Percentiles rank a stretch among this genome's conserved stretches.
These are phyloP conservation scores for Actenoides hombroni DNA, from an alignment of 2,113 vertebrate genomes.

Conservation along the genomic window DNA sequence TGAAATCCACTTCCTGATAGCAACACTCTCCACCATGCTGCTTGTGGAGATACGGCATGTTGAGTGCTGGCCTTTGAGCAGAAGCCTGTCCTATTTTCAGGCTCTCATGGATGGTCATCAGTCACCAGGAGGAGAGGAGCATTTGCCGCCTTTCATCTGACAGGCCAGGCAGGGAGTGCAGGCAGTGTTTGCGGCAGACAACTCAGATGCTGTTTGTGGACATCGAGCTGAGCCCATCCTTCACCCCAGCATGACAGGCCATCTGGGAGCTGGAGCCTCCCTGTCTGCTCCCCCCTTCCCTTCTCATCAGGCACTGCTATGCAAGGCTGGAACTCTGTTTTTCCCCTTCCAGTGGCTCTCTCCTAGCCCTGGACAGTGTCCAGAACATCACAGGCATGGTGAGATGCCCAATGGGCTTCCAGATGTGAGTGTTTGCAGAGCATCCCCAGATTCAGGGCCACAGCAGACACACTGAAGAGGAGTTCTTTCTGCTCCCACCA, in stretches of 20 bases:
- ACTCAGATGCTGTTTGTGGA: not conserved
- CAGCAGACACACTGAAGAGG: not conserved
- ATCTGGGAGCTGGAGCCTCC: not conserved
- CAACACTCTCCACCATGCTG: no score
- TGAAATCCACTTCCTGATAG: not conserved
- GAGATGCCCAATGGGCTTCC: not conserved
- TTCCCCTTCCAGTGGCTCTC: not conserved
- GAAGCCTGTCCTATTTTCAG: not conserved
- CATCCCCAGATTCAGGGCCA: not conserved
- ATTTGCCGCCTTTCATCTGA: not conserved
- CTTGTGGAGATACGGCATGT: rapidly evolving
- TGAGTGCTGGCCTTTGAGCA: not conserved
- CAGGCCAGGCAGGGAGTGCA: not conserved
- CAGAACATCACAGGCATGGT: rapidly evolving
- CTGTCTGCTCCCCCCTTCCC: not conserved
- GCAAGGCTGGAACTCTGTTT: no score
- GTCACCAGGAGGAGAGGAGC: not conserved
- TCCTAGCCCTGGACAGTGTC: no score
- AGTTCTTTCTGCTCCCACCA: not conserved
- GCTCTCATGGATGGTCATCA: not conserved
- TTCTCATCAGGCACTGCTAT: not conserved
- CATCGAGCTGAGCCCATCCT: not conserved
- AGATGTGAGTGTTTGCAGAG: not conserved
- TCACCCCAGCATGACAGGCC: not conserved
- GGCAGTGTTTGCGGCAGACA: no score